Evolutionary conservation across 2,113 vertebrate genomes (phyloP), one percentile per base, ranked within the genome.

Genomic region (Oryzias woworae): DNA sequence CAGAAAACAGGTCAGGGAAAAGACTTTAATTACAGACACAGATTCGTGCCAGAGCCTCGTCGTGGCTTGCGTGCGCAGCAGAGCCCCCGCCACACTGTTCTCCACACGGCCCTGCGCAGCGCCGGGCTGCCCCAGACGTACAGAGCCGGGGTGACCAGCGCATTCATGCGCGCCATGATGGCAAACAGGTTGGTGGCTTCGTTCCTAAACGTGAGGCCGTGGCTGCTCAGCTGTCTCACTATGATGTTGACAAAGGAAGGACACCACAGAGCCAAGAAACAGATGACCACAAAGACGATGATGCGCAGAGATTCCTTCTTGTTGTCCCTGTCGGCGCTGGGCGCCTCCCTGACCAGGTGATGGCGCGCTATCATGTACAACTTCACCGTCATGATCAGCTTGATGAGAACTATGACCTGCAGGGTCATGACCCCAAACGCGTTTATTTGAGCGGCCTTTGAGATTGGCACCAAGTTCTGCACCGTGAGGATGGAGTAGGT

Each of bases 231-330:
- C 75, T 91, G 89, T 46, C 82, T 75, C 4, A 91, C 81, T 7
- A 92, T 91, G 3, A 92, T 92, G 23, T 93, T 92, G 6, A 91
- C 66, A 59, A 93, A 93, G 1, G 92, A 92, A 0, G 91, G 92
- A 76, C 85, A 82, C 92, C 92, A 92, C 10, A 93, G 63, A 13
- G 59, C 72, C 74, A 93, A 52, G 72, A 92, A 93, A 36, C 81
- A 90, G 5, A 92, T 91, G 0, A 92, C 91, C 63, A 92, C 91
- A 42, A 91, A 87, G 55, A 93, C 86, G 23, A 93, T 93, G 61
- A 92, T 88, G 49, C 85, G 90, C 70, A 93, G 51, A 3, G 92
- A 93, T 63, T 92, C 91, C 26, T 71, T 90, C 45, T 93, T 92
- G 73, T 44, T 87, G 15, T 92, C 90, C 17, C 82, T 74, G 8